Percentiles rank a stretch among this genome's conserved stretches.
Conservation (phyloP, 2,888 invertebrate genomes). For the Prosapia bicincta region DNA sequence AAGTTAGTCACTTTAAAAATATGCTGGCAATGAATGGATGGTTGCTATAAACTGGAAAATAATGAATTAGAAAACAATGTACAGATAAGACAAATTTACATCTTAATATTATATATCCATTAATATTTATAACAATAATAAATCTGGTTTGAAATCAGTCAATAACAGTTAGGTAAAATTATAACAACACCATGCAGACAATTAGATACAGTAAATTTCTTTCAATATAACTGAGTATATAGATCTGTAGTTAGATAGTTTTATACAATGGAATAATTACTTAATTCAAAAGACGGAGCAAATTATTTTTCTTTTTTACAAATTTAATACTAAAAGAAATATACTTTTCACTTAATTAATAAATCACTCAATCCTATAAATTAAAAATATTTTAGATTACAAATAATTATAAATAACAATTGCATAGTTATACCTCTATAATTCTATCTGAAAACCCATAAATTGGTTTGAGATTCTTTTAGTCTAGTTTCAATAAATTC, state of each 20-base stretch:
- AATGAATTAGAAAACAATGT: conserved; percentile 13
- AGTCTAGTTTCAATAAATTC: neutral
- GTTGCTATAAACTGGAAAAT: conserved; percentile 18
- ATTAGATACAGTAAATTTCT: neutral
- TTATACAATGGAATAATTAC: neutral
- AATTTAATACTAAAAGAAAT: conserved; percentile 2
- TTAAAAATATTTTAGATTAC: neutral
- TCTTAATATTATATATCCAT: conserved; percentile 24
- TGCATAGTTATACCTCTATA: neutral
- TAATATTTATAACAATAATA: conserved; percentile 28
- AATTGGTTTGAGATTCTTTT: neutral
- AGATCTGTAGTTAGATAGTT: neutral
- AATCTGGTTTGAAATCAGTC: conserved; percentile 27
- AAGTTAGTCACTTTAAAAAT: neutral
- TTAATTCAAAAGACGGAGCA: neutral
- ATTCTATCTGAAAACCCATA: neutral
- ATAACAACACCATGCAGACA: conserved; percentile 17
- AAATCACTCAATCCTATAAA: neutral
- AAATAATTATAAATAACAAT: neutral
- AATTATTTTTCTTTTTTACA: neutral
- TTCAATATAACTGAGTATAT: neutral
- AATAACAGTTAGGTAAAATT: neutral
- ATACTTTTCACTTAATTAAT: neutral
- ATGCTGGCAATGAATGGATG: neutral
- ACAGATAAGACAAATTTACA: conserved; percentile 25